A percentile compares a stretch with the other conserved stretches of the same genome.
Evolutionary conservation across 2,797 vertebrate species (phyloP).

Genomic region (Malacoraja senta): DNA sequence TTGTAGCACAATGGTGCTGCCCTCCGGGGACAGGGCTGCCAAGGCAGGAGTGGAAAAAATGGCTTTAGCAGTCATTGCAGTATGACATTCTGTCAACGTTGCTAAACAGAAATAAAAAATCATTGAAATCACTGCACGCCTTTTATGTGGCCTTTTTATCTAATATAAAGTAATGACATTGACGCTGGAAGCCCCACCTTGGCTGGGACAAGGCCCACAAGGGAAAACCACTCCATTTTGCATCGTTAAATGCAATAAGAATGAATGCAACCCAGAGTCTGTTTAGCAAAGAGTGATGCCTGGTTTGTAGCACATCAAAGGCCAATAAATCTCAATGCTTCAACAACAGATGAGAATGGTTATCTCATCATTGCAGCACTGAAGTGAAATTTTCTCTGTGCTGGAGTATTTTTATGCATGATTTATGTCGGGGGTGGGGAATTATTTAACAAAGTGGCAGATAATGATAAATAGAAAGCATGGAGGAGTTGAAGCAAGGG

Average conservation of each 20-base stretch:
- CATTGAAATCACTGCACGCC: conserved; percentile 66
- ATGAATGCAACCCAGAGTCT: conserved; percentile 85
- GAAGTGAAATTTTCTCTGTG: conserved; percentile 68
- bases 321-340: conserved; percentile 92
- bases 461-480: conserved; percentile 84
- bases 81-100: conserved; percentile 71
- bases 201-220: conserved; percentile 60
- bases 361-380: conserved; percentile 79
- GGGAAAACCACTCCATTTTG: conserved; percentile 65
- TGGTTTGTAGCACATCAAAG: conserved; percentile 79
- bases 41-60: conserved; percentile 60
- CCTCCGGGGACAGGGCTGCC: conserved; percentile 61
- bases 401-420: conserved; percentile 70
- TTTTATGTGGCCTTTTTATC: conserved; percentile 75
- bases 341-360: conserved; percentile 79
- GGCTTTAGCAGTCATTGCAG: conserved; percentile 67
- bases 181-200: conserved; percentile 62
- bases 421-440: conserved; percentile 71
- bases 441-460: conserved; percentile 71
- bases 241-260: conserved; percentile 80
- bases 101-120: conserved; percentile 68
- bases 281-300: conserved; percentile 82
- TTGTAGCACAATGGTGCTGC: conserved; percentile 65
- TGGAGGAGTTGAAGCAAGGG: conserved; percentile 77
- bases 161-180: conserved; percentile 84